Evolutionary conservation across 1,140 invertebrate species (phyloP).

Genomic region (Battus philenor): DNA sequence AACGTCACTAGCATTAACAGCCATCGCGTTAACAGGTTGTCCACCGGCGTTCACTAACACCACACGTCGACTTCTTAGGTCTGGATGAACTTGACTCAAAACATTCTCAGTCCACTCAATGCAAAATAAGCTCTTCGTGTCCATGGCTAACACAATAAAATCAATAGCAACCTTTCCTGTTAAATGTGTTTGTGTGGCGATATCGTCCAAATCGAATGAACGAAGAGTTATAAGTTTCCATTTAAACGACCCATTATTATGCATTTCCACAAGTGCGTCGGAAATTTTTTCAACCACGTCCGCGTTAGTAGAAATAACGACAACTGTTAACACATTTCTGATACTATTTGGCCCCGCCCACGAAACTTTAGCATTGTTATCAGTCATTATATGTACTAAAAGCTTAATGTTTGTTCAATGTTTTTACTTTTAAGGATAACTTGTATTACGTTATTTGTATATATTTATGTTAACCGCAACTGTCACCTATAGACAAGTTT

Average conservation of each 20-base stretch:
- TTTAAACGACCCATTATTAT: slow-evolving; percentile 39
- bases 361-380: slow-evolving; percentile 43
- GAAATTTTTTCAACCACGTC: slow-evolving; percentile 56
- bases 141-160: slow-evolving; percentile 57
- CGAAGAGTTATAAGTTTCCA: slow-evolving; percentile 55
- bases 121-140: slow-evolving; percentile 56
- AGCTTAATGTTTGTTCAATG: too few species aligned
- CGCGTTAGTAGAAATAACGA: slow-evolving; percentile 45
- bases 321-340: slow-evolving; percentile 48
- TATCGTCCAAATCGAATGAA: slow-evolving; percentile 47
- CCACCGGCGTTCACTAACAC: slow-evolving; percentile 56
- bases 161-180: slow-evolving; percentile 60
- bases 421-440: too few species aligned
- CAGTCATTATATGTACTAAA: too few species aligned
- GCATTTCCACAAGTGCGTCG: slow-evolving; percentile 46
- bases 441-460: too few species aligned
- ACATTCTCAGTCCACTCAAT: slow-evolving; percentile 54
- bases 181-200: slow-evolving; percentile 42
- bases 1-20: slow-evolving; percentile 48
- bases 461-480: too few species aligned
- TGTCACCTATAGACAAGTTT: too few species aligned
- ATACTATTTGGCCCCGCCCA: slow-evolving; percentile 51
- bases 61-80: slow-evolving; percentile 47
- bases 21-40: slow-evolving; percentile 51
- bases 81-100: slow-evolving; percentile 51